A percentile compares a stretch with the other conserved stretches of the same genome.
These are phyloP conservation scores for Glandiceps talaboti DNA, from an alignment of 53 echinoderm and acorn worm genomes.

Conservation along the genomic window DNA sequence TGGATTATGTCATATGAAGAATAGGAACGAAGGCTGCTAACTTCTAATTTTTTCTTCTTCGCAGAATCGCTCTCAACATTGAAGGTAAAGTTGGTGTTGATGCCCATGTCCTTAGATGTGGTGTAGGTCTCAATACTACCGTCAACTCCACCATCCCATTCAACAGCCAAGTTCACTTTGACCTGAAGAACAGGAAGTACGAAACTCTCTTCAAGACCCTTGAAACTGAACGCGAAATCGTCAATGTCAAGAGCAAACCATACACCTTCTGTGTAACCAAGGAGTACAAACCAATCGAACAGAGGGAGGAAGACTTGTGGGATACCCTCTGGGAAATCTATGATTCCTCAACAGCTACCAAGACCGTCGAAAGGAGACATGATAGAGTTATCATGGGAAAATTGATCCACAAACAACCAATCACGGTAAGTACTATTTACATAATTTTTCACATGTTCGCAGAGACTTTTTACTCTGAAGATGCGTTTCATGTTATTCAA, in stretches of 20 bases:
- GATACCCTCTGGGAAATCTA: not conserved
- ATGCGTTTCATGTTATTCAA: too few relatives aligned
- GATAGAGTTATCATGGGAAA: constrained; percentile 13
- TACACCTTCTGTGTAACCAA: constrained; percentile 26
- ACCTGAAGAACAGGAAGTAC: constrained; percentile 30
- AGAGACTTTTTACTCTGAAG: too few relatives aligned
- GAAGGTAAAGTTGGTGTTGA: constrained; percentile 37
- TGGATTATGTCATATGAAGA: too few relatives aligned
- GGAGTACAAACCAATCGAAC: not conserved
- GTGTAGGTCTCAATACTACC: constrained; percentile 35
- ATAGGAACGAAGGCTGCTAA: too few relatives aligned
- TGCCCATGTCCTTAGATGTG: constrained; percentile 23
- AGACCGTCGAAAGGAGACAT: not conserved
- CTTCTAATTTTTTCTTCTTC: not conserved
- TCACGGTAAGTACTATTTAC: too few relatives aligned
- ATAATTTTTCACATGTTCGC: too few relatives aligned
- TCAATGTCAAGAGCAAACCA: constrained; percentile 41
- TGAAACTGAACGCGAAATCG: constrained; percentile 25
- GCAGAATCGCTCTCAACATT: constrained; percentile 38
- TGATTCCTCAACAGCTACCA: not conserved
- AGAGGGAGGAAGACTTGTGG: not conserved
- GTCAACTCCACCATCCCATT: constrained; percentile 40
- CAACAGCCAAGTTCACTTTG: constrained; percentile 30
- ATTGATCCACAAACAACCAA: constrained; percentile 11
- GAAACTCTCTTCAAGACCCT: constrained; percentile 37